Evolutionary conservation across 2,113 vertebrate genomes (phyloP), one percentile per base, ranked within the genome.

Genomic region (Calyptomena viridis): DNA sequence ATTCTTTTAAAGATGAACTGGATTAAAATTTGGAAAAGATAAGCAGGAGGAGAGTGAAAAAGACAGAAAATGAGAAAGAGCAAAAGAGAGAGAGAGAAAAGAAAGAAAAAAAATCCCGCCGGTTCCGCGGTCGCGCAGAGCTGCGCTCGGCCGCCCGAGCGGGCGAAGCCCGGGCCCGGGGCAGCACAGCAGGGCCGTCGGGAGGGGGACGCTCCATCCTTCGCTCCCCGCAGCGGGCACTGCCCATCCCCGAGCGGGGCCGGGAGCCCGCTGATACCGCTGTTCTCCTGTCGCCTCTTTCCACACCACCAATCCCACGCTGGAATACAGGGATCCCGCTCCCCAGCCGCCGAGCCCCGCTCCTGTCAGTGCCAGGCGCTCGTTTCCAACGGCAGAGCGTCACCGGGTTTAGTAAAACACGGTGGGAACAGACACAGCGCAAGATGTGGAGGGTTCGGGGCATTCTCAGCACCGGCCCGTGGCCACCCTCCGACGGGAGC

Each of bases 371-470:
- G 71, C 52, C 76, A 3, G 31, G 50, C 7, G 15, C 56, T 28
- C 35, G 0, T 3, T 52, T 33, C 20, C 75, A 24, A 1, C 1
- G 28, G 1, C 47, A 4, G 18, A 21, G 63, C 69, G 2, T 2
- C 24, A 0, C 23, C 0, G 63, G 14, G 12, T 16, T 5, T 1
- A 30, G 44, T 5, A 4, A 11, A 42, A 1, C 21, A 0, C 4
- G 28, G 35, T 18, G 73, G 64, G 35, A 74, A 8, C 28, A 12
- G 31, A 3, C 28, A 2, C 55, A 10, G 68, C 0, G 14, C 8
- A 5, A 2, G 16, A 1, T 2, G 9, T 2, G 49, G 33, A 35
- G 39, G 2, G 5, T 2, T 33, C 33, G 4, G 7, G 56, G 17
- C 22, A 11, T 33, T 35, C 28, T 2, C 75, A 2, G 55, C 47